Base-by-base conservation (phyloP, 2,113 vertebrate species). In the Taxidea taxus region DNA sequence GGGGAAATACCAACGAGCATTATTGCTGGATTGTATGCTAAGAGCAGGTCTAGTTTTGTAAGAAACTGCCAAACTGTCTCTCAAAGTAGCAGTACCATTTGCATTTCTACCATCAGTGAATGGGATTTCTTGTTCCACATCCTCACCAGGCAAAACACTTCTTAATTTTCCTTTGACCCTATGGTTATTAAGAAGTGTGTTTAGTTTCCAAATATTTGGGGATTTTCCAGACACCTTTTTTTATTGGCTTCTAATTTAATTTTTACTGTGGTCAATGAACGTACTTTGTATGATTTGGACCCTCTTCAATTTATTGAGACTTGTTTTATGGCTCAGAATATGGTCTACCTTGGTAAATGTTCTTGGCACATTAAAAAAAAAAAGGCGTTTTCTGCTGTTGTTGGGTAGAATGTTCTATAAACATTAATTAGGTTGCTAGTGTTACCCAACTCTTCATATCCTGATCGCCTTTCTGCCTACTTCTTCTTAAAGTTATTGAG, bases 241-340 rank as follows among this genome's bases (percentile, higher is more conserved):
- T 78, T 95, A 91, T 66, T 96, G 56, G 58, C 39, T 77, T 75
- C 78, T 96, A 75, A 89, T 51, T 88, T 88, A 66, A 87, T 51
- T 95, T 95, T 91, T 74, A 95, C 68, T 66, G 44, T 66, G 20
- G 47, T 62, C 44, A 64, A 37, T 64, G n/a, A 92, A 70, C n/a
- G 42, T 80, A 81, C 21, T 95, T 86, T 58, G 51, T 95, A 51
- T 37, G 37, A 87, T 74, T 25, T 70, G 47, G 68, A 93, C 39
- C 20, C 34, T 70, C 84, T 85, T 66, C 77, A 68, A 93, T 68
- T 62, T 84, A 87, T 64, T 66, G 16, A 93, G 58, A 51, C 47
- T 54, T 84, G 62, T 89, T 60, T 90, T 42, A 90, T 64, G 64
- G 25, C 21, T 47, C 74, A 64, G 31, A 86, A 74, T 94, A 72